A percentile compares a stretch with the other conserved stretches of the same genome.
phyloP scores from a whole-genome alignment of 2,797 vertebrate genomes.

The Betta splendens region DNA sequence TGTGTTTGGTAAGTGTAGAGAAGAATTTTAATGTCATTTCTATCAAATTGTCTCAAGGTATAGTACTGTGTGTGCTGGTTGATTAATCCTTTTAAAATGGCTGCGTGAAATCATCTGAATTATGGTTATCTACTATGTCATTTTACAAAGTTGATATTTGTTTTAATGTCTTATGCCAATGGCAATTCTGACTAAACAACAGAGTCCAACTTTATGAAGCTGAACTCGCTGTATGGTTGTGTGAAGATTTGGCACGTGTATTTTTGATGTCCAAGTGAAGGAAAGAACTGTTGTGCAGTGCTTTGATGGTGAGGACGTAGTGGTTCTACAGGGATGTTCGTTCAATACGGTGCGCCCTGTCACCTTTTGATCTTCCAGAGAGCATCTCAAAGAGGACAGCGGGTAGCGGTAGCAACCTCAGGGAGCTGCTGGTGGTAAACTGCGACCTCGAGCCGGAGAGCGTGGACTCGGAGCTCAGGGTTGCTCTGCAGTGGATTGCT shows the following conservation, averaged over 20 bases:
- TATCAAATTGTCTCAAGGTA: slow-evolving; percentile 3
- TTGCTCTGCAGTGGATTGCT: slow-evolving; percentile 95
- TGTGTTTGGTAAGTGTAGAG: slow-evolving; percentile 85
- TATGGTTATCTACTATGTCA: slow-evolving; percentile 31
- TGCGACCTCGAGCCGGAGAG: slow-evolving; percentile 90
- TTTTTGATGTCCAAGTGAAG: slow-evolving; percentile 8
- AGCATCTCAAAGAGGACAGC: slow-evolving; percentile 71
- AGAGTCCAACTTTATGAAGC: slow-evolving; percentile 13
- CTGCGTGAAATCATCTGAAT: slow-evolving; percentile 21
- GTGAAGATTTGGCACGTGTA: background rate
- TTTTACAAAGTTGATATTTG: slow-evolving; percentile 19
- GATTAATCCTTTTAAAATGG: slow-evolving; percentile 26
- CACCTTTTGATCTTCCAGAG: slow-evolving; percentile 74
- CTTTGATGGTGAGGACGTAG: slow-evolving; percentile 6
- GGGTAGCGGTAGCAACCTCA: slow-evolving; percentile 75
- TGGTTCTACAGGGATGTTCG: background rate
- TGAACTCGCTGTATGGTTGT: background rate
- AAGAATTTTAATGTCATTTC: slow-evolving; percentile 15
- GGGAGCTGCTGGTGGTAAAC: slow-evolving; percentile 91
- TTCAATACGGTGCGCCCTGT: background rate
- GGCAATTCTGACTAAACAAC: slow-evolving; percentile 14
- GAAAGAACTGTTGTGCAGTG: background rate
- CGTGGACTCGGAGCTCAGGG: slow-evolving; percentile 86
- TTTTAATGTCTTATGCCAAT: slow-evolving; percentile 29
- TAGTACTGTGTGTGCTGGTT: slow-evolving; percentile 1